Percentiles rank a stretch among this genome's conserved stretches.
These are phyloP conservation scores for Marcusenius ussheri DNA, from an alignment of 2,113 vertebrate species.

Conservation along the genomic window DNA sequence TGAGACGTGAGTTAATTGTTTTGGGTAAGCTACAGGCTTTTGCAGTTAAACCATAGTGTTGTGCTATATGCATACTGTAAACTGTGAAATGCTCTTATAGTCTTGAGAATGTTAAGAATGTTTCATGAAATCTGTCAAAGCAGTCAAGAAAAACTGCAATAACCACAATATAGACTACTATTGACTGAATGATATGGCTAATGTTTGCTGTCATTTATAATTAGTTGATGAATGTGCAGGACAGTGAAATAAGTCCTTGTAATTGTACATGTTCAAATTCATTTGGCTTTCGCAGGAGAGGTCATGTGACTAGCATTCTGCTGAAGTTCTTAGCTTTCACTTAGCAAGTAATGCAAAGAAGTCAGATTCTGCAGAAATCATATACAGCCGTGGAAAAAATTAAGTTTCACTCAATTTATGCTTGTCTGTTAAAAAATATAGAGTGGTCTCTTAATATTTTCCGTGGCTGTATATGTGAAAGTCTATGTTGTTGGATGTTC, in stretches of 20 bases:
- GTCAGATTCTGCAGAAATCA: neutral
- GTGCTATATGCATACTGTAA: too few species aligned
- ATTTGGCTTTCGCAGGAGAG: neutral
- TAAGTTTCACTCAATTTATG: too few species aligned
- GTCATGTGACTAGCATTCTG: neutral
- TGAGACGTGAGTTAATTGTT: too few species aligned
- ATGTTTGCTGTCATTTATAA: neutral
- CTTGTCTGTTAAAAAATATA: too few species aligned
- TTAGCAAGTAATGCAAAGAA: too few species aligned
- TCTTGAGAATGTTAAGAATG: neutral
- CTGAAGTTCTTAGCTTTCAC: too few species aligned
- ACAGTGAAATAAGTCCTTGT: neutral
- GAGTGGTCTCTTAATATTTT: too few species aligned
- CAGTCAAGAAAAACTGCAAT: neutral
- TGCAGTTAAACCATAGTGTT: too few species aligned
- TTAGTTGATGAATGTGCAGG: neutral
- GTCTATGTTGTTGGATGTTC: neutral
- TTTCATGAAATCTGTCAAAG: neutral
- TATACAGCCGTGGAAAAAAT: neutral
- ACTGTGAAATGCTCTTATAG: too few species aligned
- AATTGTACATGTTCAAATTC: neutral
- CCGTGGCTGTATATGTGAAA: neutral
- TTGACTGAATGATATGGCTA: neutral
- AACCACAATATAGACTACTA: neutral
- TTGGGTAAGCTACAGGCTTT: too few species aligned